Evolutionary conservation across 2,113 vertebrate species (phyloP), one percentile per base, ranked within the genome.

Genomic region (Solea solea): DNA sequence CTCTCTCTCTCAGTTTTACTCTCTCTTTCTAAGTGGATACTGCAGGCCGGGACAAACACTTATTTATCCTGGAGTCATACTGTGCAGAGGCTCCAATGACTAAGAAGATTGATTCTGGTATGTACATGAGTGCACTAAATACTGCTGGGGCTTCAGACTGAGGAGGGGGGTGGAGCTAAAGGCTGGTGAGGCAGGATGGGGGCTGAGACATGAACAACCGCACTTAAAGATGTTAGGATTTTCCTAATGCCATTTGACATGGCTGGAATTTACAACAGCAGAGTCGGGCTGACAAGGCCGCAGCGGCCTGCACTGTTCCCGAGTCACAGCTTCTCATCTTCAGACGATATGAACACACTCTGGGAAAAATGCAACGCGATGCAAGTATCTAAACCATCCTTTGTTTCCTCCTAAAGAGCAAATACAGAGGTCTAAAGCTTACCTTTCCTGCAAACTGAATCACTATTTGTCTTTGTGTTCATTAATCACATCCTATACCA

Each of bases 71-170:
- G 84, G 84, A 83, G 79, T 73, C 90, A 42, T 69, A 73, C 88
- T 78, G 91, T 53, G 89, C 76, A 4, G 82, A 76, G 83, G 70
- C 74, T 80, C 78, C 1, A 48, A 75, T 61, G 67, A 50, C 70
- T 44, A 3, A 69, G 54, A 78, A 88, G 89, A 90, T 85, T 90
- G 84, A 91, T 89, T 89, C 82, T 77, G 85, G 83, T 84, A 83
- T 82, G 84, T 85, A 82, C 78, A 78, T 12, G 45, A 81, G 59
- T 54, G 80, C 67, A 86, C 81, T 89, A 89, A 86, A 89, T 85
- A 82, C 65, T 67, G 72, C 61, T 56, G 68, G 66, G 74, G 72
- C 48, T 50, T 73, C 65, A 55, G 63, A 60, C 56, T 49, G 41
- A 63, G 49, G 78, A 78, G 69, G 57, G 68, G 61, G 57, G 64